Evolutionary conservation across 2,113 vertebrate genomes (phyloP), one percentile per base, ranked within the genome.

Genomic region (Gorsachius goisagi): DNA sequence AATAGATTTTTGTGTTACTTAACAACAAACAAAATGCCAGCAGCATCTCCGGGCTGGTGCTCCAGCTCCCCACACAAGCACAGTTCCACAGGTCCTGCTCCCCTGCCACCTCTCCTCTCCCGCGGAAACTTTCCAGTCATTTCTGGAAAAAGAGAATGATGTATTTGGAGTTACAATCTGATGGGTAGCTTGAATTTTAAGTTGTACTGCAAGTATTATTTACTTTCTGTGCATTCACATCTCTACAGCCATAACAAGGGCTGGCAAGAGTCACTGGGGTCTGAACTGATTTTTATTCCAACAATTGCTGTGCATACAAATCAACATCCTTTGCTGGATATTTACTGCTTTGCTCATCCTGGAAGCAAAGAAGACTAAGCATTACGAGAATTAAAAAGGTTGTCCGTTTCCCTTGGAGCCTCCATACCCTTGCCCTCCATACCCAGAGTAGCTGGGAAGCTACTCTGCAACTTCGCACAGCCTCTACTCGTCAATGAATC

Each of bases 231-330:
- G 85, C 88, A 49, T 81, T 90, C 89, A 85, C 67, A 78, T 89
- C 47, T 88, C 90, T 53, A 58, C 16, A 94, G 85, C 69, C 66
- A 63, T 96, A 96, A 96, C 85, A 89, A 89, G 94, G 94, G 88
- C 90, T 97, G 93, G 79, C 85, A 96, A 97, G 93, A 93, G 94
- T 95, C 96, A 95, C 77, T 66, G 74, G 82, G 93, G 91, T 97
- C 85, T 96, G 87, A 95, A 94, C 62, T 83, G 95, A 95, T 97
- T 97, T 93, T 96, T 91, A 97, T 96, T 97, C 93, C 79, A 90
- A 89, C 94, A 95, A 93, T 96, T 94, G 92, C 75, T 91, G 80
- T 87, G 88, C 93, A 97, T 97, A 95, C 87, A 96, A 94, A 96
- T 97, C 93, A 96, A 94, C 59, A 90, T 53, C 68, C 77, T 92